Conservation (phyloP, 1,140 invertebrate species). For the Drosophila truncata region DNA sequence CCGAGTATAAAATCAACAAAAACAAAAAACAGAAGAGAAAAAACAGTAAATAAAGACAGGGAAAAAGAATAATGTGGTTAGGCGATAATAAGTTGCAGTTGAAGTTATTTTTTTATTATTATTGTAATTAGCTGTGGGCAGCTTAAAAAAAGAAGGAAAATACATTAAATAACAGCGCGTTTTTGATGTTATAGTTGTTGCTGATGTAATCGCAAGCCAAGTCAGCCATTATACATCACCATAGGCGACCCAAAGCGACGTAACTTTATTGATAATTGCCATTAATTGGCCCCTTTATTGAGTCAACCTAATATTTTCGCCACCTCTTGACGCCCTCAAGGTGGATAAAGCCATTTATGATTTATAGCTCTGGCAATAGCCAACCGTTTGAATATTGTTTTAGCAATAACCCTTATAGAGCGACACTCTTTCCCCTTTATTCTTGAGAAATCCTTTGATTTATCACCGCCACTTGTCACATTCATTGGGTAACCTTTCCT, state of each 20-base stretch:
- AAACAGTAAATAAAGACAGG: slow-evolving; percentile 4
- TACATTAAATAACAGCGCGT: slow-evolving; percentile 51
- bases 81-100: slow-evolving; percentile 44
- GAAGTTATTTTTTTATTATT: slow-evolving; percentile 26
- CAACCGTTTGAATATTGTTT: background rate
- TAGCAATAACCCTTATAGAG: background rate
- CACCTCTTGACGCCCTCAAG: slow-evolving; percentile 25
- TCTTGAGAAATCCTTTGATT: slow-evolving; percentile 3
- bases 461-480: background rate
- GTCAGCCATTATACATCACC: slow-evolving; percentile 30
- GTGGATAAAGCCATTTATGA: slow-evolving; percentile 19
- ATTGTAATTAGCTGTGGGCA: slow-evolving; percentile 40
- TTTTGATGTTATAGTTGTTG: slow-evolving; percentile 26
- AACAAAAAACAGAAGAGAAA: background rate
- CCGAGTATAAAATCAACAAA: slow-evolving; percentile 25
- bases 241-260: slow-evolving; percentile 22
- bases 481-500: slow-evolving; percentile 1
- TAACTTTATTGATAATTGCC: slow-evolving; percentile 62
- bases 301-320: slow-evolving; percentile 25
- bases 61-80: slow-evolving; percentile 40
- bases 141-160: slow-evolving; percentile 26
- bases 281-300: slow-evolving; percentile 58
- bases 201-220: slow-evolving; percentile 57
- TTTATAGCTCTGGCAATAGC: slow-evolving; percentile 1
- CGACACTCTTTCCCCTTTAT: too few species aligned